Percentiles rank a stretch among this genome's conserved stretches.
Conservation (phyloP, 30 jellyfish, hydroid and myxozoan genomes). For the Hydra vulgaris region DNA sequence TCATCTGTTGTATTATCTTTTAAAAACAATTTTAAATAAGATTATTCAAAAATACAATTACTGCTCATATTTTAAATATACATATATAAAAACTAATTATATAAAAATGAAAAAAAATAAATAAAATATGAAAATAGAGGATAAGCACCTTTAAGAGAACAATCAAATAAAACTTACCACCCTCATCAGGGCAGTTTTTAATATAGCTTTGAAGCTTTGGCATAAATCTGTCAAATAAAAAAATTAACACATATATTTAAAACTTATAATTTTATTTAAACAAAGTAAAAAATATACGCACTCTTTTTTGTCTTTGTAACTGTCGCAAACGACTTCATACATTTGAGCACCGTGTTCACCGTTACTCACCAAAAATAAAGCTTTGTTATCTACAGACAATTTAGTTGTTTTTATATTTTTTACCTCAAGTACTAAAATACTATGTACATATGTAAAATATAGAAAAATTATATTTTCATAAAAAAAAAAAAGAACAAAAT, state of each 20-base stretch:
- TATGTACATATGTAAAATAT: too few species aligned
- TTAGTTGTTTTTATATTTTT: too few species aligned
- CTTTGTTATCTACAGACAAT: constrained; percentile 56
- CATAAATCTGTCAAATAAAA: constrained; percentile 48
- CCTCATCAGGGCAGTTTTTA: constrained; percentile 59
- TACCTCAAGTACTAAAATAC: too few species aligned
- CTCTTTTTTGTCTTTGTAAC: constrained; percentile 36
- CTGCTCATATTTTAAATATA: not conserved
- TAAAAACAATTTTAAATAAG: not conserved
- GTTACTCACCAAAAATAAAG: constrained; percentile 71
- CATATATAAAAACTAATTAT: too few species aligned
- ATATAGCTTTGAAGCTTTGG: constrained; percentile 35
- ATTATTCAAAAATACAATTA: too few species aligned
- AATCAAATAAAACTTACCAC: constrained; percentile 2
- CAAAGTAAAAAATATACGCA: not conserved
- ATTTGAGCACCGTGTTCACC: constrained; percentile 85
- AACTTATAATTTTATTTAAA: not conserved
- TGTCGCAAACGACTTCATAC: constrained; percentile 69
- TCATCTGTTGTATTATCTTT: constrained; percentile 69
- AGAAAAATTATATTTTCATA: too few species aligned
- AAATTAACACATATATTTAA: not conserved
- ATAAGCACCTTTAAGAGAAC: too few species aligned
- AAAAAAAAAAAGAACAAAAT: not conserved
- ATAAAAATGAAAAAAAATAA: too few species aligned
- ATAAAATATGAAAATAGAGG: too few species aligned